Evolutionary conservation across 2,113 vertebrate species (phyloP).

Genomic region (Varanus komodoensis): DNA sequence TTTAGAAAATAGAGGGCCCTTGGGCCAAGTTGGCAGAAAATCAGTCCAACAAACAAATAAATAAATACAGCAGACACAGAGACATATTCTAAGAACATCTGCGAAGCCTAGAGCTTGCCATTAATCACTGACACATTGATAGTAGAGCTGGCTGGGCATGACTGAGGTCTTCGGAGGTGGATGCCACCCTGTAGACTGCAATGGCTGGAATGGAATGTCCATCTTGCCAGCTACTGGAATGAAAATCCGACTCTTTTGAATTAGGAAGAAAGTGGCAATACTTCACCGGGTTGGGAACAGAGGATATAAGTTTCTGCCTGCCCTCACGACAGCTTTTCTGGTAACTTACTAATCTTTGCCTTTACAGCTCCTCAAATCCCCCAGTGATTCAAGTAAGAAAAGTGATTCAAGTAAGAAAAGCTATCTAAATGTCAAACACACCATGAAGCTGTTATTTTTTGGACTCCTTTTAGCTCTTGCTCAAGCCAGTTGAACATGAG

Average conservation of each 20-base stretch:
- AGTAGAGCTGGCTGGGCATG: neutral
- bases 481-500: too few species aligned
- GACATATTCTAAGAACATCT: neutral
- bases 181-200: neutral
- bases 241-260: neutral
- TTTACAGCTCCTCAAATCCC: neutral
- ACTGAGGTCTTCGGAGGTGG: constrained; percentile 8
- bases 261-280: neutral
- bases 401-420: neutral
- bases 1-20: neutral
- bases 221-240: neutral
- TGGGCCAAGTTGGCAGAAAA: too few species aligned
- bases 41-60: too few species aligned
- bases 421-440: neutral
- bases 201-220: neutral
- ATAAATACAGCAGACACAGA: neutral
- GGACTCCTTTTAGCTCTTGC: too few species aligned
- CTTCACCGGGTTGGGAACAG: neutral
- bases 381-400: too few species aligned
- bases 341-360: neutral
- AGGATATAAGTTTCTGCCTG: neutral
- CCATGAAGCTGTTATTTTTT: neutral
- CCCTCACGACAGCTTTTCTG: neutral
- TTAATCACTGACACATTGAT: neutral
- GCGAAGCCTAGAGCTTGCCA: neutral